phyloP scores from a whole-genome alignment of 2,888 invertebrate species.

The Smittia sp. region DNA sequence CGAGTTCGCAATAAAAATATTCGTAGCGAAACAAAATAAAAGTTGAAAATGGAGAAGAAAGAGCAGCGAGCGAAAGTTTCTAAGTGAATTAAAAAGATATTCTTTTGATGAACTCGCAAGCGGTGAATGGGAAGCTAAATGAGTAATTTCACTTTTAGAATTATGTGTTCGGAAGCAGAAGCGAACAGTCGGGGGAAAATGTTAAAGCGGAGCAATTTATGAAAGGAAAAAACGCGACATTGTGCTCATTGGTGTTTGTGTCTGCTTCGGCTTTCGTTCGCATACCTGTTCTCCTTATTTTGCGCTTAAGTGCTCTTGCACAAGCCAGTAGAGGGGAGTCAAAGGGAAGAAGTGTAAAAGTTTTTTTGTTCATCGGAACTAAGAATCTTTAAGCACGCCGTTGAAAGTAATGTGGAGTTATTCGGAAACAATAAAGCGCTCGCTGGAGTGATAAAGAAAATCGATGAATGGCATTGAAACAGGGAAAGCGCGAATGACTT shows the following conservation, averaged over 20 bases:
- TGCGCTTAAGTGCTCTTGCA: not conserved
- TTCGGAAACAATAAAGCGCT: not conserved
- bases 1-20: no score
- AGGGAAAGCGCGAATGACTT: no score
- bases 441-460: not conserved
- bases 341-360: not conserved
- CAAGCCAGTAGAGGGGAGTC: not conserved
- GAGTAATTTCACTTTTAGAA: conserved; percentile 8
- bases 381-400: not conserved
- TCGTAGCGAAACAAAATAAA: no score
- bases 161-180: not conserved
- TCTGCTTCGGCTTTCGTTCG: not conserved
- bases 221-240: conserved; percentile 2
- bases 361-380: conserved; percentile 3
- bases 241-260: not conserved
- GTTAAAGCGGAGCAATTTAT: not conserved
- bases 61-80: not conserved
- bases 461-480: not conserved
- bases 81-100: conserved; percentile 9
- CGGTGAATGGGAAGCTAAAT: not conserved
- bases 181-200: not conserved
- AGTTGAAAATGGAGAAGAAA: not conserved
- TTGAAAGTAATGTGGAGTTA: not conserved
- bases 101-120: conserved; percentile 3
- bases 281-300: not conserved